Percentiles rank a stretch among this genome's conserved stretches.
These are phyloP conservation scores for Dipodomys ordii DNA, from an alignment of 2,113 vertebrate genomes.

Conservation along the genomic window DNA sequence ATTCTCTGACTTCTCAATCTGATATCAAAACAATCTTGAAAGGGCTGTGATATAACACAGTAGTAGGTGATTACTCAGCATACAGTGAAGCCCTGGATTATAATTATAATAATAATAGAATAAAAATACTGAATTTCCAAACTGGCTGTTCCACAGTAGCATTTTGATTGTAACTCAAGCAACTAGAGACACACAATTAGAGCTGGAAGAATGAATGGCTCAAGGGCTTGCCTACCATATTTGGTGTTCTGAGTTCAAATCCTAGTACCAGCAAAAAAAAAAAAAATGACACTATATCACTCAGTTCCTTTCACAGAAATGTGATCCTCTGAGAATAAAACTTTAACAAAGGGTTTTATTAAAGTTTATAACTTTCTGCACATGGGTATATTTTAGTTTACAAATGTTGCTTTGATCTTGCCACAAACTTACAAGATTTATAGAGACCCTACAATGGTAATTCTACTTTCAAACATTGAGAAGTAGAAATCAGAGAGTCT, in stretches of 20 bases:
- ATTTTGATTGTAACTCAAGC: neutral
- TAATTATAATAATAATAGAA: neutral
- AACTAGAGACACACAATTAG: too few species aligned
- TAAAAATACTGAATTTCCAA: neutral
- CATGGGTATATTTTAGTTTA: slow-evolving; percentile 11
- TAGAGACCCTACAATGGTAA: neutral
- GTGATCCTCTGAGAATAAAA: neutral
- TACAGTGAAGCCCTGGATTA: neutral
- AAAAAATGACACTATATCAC: neutral
- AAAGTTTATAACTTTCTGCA: neutral
- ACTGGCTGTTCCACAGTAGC: neutral
- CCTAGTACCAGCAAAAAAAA: too few species aligned
- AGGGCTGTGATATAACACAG: neutral
- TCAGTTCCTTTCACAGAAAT: slow-evolving; percentile 14
- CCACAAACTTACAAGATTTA: neutral
- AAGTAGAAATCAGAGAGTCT: neutral
- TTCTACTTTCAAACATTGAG: neutral
- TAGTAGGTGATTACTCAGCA: neutral
- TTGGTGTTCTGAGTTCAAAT: too few species aligned
- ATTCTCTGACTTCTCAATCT: slow-evolving; percentile 46
- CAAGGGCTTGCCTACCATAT: too few species aligned
- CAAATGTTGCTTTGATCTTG: neutral
- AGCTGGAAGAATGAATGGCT: too few species aligned
- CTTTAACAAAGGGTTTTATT: neutral
- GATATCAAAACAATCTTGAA: neutral